Evolutionary conservation across 2,113 vertebrate genomes (phyloP), one percentile per base, ranked within the genome.

Genomic region (Microcebus tavaratra): DNA sequence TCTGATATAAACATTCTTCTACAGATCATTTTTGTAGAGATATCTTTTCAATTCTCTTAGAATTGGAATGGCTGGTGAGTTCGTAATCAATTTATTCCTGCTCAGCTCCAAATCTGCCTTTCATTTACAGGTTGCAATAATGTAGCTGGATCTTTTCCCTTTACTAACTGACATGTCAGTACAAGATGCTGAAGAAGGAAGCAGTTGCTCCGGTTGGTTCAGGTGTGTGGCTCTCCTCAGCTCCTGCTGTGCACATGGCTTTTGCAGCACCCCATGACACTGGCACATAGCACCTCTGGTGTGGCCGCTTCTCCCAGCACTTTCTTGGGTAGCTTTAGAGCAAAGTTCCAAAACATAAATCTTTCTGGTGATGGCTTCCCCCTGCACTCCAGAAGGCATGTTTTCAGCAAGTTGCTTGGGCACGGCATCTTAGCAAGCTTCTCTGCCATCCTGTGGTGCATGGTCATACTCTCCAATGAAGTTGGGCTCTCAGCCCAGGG

Each of bases 1-100:
- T 36, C n/a, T 70, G 15, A 68, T 42, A 59, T 0, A 89, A 80
- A 76, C 6, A n/a, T 79, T 67, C 48, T 93, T 95, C 65, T 59
- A 31, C 2, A 90, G 67, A 9, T 59, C 25, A 88, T 92, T 14
- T 88, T 80, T 70, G 20, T 31, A 83, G 65, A 96, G 31, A 57
- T 3, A 55, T 31, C 8, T 18, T 92, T 83, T 34, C 23, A 29
- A 50, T 57, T 57, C 59, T 72, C 73, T 67, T 65, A n/a, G 21
- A 9, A 5, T 31, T 68, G 29, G 88, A 87, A 53, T 34, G 34
- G 13, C 34, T 50, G 0, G 15, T 61, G 13, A 73, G 18, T 1
- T 75, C 20, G 20, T n/a, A 90, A 55, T 61, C 61, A 67, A 1
- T 67, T 78, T 81, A 76, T 27, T 78, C 23, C 45, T 25, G 11